A percentile compares a stretch with the other conserved stretches of the same genome.
Conservation (phyloP, 2,797 vertebrate species). For the Betta splendens region DNA sequence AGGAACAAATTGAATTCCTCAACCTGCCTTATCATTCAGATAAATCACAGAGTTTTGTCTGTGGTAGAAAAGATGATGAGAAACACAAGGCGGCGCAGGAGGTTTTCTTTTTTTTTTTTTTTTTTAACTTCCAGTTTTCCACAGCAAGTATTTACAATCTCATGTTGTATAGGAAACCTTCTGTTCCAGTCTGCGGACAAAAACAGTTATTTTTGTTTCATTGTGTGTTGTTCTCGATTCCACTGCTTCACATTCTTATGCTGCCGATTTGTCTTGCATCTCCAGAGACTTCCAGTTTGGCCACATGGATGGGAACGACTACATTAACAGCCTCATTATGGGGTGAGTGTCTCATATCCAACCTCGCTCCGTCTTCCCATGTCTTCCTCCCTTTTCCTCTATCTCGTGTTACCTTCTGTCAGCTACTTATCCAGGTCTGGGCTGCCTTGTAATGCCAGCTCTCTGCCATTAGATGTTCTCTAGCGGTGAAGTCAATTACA, state of each 20-base stretch:
- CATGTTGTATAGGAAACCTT: constrained; percentile 17
- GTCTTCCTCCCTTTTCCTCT: constrained; percentile 30
- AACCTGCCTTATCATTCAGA: constrained; percentile 69
- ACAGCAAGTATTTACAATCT: constrained; percentile 2
- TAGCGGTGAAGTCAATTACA: constrained; percentile 69
- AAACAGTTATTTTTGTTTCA: not conserved
- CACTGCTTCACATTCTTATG: constrained; percentile 21
- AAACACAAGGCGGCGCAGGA: constrained; percentile 33
- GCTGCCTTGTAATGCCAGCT: constrained; percentile 46
- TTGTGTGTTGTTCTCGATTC: constrained; percentile 18
- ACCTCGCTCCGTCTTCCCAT: constrained; percentile 19
- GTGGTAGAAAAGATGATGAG: constrained; percentile 36
- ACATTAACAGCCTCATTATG: constrained; percentile 98
- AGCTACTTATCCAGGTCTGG: constrained; percentile 46
- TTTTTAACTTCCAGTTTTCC: constrained; percentile 26
- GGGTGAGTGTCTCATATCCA: constrained; percentile 86
- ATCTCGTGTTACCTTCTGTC: constrained; percentile 54
- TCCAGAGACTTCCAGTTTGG: constrained; percentile 93
- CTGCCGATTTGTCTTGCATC: constrained; percentile 40
- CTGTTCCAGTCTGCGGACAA: constrained; percentile 15
- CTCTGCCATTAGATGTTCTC: constrained; percentile 62
- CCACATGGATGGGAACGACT: constrained; percentile 97
- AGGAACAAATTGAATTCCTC: constrained; percentile 79
- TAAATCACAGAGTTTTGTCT: constrained; percentile 69
- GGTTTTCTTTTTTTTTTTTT: constrained; percentile 27